Conservation (phyloP, 1,140 invertebrate species). For the Zophobas atratus region DNA sequence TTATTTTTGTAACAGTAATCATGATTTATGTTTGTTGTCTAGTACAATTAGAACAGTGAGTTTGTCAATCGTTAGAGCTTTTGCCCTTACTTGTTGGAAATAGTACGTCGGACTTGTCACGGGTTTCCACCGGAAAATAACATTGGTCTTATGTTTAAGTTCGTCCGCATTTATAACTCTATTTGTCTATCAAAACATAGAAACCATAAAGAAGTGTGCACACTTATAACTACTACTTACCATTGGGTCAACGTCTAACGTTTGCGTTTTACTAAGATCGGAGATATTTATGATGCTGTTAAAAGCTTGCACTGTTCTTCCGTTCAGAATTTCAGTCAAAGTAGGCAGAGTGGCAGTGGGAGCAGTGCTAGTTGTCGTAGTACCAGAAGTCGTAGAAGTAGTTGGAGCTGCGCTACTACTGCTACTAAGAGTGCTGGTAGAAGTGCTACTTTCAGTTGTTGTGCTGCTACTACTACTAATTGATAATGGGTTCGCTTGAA, state of each 20-base stretch:
- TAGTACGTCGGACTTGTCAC: slow-evolving; percentile 48
- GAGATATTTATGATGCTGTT: slow-evolving; percentile 59
- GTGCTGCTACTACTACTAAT: slow-evolving; percentile 51
- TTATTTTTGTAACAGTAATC: no score
- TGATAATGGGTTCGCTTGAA: slow-evolving; percentile 33
- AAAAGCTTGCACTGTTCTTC: slow-evolving; percentile 59
- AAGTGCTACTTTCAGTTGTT: slow-evolving; percentile 54
- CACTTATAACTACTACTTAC: slow-evolving; percentile 36
- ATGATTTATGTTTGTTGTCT: no score
- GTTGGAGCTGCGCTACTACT: slow-evolving; percentile 16
- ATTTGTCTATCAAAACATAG: slow-evolving; percentile 16
- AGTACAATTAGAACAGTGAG: slow-evolving; percentile 9
- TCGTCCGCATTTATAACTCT: slow-evolving; percentile 31
- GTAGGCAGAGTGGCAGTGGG: slow-evolving; percentile 52
- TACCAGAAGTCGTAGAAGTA: slow-evolving; percentile 40
- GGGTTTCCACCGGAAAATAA: slow-evolving; percentile 58
- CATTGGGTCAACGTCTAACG: slow-evolving; percentile 46
- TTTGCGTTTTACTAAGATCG: slow-evolving; percentile 30
- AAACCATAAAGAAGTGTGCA: not conserved
- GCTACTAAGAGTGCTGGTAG: slow-evolving; percentile 56
- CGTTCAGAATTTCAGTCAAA: slow-evolving; percentile 60
- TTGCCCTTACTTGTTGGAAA: slow-evolving; percentile 13
- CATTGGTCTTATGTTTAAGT: slow-evolving; percentile 29
- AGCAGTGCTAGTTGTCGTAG: slow-evolving; percentile 45
- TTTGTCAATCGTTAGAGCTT: slow-evolving; percentile 2